Conservation (phyloP, 2,113 vertebrate genomes). For the Gila orcuttii region DNA sequence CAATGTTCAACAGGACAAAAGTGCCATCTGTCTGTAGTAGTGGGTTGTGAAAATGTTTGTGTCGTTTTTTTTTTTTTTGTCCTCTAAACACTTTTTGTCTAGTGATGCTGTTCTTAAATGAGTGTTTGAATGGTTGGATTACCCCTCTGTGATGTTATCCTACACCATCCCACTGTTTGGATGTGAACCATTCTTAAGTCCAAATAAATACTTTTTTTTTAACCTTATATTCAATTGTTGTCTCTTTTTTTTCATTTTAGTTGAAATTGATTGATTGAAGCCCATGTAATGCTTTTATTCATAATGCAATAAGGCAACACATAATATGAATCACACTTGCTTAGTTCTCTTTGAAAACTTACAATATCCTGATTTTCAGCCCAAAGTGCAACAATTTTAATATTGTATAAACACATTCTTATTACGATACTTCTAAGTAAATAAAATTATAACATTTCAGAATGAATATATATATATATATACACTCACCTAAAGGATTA, state of each 20-base stretch:
- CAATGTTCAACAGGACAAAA: constrained; percentile 62
- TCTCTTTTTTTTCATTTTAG: constrained; percentile 3
- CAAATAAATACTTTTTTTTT: constrained; percentile 74
- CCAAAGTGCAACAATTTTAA: too few species aligned
- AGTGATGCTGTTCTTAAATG: constrained; percentile 82
- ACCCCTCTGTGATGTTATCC: constrained; percentile 79
- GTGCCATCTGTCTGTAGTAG: constrained; percentile 64
- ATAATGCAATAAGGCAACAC: not conserved
- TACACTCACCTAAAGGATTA: too few species aligned
- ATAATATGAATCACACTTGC: too few species aligned
- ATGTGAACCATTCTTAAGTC: constrained; percentile 77
- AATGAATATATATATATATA: too few species aligned
- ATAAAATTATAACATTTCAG: too few species aligned
- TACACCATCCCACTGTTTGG: constrained; percentile 85
- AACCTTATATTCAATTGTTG: constrained; percentile 58
- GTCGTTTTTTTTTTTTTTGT: constrained; percentile 70
- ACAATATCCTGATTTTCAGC: too few species aligned
- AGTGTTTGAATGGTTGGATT: constrained; percentile 84
- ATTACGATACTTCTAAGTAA: too few species aligned
- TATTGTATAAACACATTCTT: too few species aligned
- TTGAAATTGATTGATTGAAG: not conserved
- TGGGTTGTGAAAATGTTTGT: constrained; percentile 69
- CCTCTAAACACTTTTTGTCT: constrained; percentile 73
- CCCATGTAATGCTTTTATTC: not conserved
- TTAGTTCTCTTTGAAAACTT: too few species aligned